phyloP scores from a whole-genome alignment of 2,797 vertebrate species.

The Leuciscus waleckii region DNA sequence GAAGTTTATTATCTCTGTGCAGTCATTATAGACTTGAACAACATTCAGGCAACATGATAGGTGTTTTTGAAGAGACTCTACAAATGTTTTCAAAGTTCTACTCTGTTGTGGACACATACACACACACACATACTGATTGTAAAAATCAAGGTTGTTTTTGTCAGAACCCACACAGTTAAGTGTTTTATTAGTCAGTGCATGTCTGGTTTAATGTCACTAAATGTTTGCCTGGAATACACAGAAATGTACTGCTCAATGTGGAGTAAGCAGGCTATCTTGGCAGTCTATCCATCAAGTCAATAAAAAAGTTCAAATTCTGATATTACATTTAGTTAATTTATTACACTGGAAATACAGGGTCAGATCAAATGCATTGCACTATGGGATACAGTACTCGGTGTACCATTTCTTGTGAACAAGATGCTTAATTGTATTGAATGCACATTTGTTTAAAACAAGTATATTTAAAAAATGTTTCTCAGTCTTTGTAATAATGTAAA shows the following conservation, averaged over 20 bases:
- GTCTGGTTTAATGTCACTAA: neutral
- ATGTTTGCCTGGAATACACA: neutral
- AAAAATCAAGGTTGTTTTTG: neutral
- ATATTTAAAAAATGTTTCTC: neutral
- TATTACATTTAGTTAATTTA: neutral
- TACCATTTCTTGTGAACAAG: neutral
- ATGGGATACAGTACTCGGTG: neutral
- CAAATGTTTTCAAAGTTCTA: conserved; percentile 27
- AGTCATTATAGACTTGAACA: conserved; percentile 14
- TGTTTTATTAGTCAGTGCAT: neutral
- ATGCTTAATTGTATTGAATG: neutral
- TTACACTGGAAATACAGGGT: neutral
- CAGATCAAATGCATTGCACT: neutral
- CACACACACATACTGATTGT: neutral
- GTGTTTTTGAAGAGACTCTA: conserved; percentile 34
- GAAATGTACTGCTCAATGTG: neutral
- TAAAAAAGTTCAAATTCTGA: neutral
- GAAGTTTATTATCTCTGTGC: conserved; percentile 14
- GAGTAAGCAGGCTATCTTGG: neutral
- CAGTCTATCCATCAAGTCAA: neutral
- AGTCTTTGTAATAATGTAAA: too few relatives aligned
- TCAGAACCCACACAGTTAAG: conserved; percentile 6
- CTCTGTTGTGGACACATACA: neutral
- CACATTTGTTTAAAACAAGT: neutral
- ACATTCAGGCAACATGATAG: conserved; percentile 23